phyloP scores from a whole-genome alignment of 2,797 vertebrate genomes.

The Distichodus sexfasciatus region DNA sequence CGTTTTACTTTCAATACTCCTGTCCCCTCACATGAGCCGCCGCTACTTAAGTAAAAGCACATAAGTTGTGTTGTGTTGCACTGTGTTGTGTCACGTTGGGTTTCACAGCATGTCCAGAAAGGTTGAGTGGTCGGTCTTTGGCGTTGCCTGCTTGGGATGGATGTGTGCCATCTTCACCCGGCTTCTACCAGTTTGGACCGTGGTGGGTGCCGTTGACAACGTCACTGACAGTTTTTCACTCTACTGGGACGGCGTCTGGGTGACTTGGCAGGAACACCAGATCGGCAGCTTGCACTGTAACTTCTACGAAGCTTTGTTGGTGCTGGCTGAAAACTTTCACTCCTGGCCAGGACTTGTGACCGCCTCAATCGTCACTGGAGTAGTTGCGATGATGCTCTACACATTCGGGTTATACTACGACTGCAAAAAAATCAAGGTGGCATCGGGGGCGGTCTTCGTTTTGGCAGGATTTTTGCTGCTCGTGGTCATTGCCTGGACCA shows the following conservation, averaged over 20 bases:
- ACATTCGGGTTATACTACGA: slow-evolving; percentile 69
- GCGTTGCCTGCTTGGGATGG: slow-evolving; percentile 82
- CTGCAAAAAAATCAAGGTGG: slow-evolving; percentile 75
- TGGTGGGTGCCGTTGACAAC: slow-evolving; percentile 84
- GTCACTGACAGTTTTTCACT: slow-evolving; percentile 84
- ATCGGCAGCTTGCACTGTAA: slow-evolving; percentile 92
- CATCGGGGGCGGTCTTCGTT: slow-evolving; percentile 78
- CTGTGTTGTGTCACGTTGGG: too few species aligned
- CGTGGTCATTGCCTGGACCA: slow-evolving; percentile 86
- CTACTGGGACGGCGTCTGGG: slow-evolving; percentile 95
- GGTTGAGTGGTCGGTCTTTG: slow-evolving; percentile 63
- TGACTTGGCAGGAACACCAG: slow-evolving; percentile 89
- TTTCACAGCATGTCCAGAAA: slow-evolving; percentile 65
- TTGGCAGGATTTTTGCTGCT: slow-evolving; percentile 78
- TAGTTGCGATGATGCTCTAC: slow-evolving; percentile 71
- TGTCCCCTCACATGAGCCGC: too few species aligned
- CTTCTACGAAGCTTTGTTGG: slow-evolving; percentile 85
- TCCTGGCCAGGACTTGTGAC: slow-evolving; percentile 81
- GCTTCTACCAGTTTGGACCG: slow-evolving; percentile 87
- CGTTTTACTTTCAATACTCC: too few species aligned
- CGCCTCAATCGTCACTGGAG: slow-evolving; percentile 74
- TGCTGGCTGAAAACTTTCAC: slow-evolving; percentile 84
- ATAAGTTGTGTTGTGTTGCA: too few species aligned
- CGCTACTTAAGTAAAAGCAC: too few species aligned
- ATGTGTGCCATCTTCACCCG: slow-evolving; percentile 82